Base-by-base conservation (phyloP, 2,797 vertebrate genomes). In the Adrianichthys oophorus region DNA sequence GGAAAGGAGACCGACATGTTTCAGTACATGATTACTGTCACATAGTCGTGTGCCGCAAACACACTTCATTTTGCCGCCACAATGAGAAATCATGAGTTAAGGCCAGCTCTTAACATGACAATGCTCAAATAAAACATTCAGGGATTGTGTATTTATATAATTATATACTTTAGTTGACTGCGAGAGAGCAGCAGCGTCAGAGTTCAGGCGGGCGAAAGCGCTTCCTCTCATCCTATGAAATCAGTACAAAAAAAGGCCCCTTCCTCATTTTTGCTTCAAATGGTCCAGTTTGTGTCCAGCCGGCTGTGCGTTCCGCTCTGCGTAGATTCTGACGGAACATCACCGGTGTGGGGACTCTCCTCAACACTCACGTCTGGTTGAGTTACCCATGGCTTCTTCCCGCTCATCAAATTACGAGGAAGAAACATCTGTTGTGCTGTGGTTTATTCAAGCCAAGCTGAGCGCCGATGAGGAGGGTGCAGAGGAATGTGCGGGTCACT, bases 71-170 rank as follows among this genome's bases (percentile, higher is more conserved):
- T 74, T 78, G 82, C 82, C 82, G 70, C 83, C 55, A 78, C 85
- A 83, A 59, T 78, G 70, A 72, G 67, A 48, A 73, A 79, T 62
- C 83, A 72, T 79, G 83, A 76, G 85, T 87, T 89, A 89, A 90
- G 89, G 87, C 87, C 89, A 90, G 89, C 89, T 90, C 87, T 84
- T 84, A 87, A 88, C 85, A 80, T 76, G 60, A 81, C 74, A 67
- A 65, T 56, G 48, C 66, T 74, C 61, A 75, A 80, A 86, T 70
- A 55, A 84, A 80, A 85, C 82, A 81, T 66, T 85, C 81, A 74
- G 71, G 72, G 70, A 76, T 85, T 74, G 66, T 74, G 84, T 82
- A 76, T 29, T 26, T 55, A 52, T 54, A 53, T 13, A 51, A 50
- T 45, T 40, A 17, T 46, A 47, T 81, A 45, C 56, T 24, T n/a